Conservation (phyloP, 2,888 invertebrate species). For the Acrobeloides nanus region DNA sequence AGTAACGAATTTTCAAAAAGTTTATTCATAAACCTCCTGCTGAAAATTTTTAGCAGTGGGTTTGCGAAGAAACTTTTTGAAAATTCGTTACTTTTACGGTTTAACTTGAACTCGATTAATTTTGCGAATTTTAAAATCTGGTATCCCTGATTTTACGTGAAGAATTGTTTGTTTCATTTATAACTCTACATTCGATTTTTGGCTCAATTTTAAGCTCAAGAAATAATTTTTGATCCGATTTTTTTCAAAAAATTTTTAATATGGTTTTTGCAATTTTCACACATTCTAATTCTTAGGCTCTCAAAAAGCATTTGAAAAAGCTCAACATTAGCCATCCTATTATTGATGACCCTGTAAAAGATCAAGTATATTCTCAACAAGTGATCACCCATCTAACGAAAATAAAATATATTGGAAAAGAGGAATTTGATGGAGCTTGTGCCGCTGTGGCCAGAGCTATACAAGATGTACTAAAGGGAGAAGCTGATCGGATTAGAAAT, state of each 20-base stretch:
- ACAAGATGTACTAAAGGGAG: no score
- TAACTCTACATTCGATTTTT: neutral
- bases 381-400: slow-evolving; percentile 85
- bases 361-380: no score
- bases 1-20: no score
- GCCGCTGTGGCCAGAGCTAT: slow-evolving; percentile 13
- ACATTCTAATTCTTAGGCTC: slow-evolving; percentile 64
- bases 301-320: slow-evolving; percentile 78
- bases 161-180: no score
- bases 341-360: slow-evolving; percentile 76
- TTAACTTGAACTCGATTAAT: no score
- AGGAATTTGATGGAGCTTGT: slow-evolving; percentile 53
- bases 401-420: slow-evolving; percentile 77
- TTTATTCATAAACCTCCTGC: no score
- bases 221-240: neutral
- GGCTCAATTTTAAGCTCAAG: neutral
- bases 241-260: slow-evolving; percentile 1
- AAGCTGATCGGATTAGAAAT: no score
- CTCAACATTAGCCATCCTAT: slow-evolving; percentile 84
- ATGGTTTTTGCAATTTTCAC: neutral
- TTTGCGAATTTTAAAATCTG: no score
- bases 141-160: no score
- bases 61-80: no score
- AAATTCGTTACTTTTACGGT: no score
- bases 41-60: no score